These are phyloP conservation scores for Amazona vittata DNA, from an alignment of 2,113 vertebrate genomes.

Conservation along the genomic window DNA sequence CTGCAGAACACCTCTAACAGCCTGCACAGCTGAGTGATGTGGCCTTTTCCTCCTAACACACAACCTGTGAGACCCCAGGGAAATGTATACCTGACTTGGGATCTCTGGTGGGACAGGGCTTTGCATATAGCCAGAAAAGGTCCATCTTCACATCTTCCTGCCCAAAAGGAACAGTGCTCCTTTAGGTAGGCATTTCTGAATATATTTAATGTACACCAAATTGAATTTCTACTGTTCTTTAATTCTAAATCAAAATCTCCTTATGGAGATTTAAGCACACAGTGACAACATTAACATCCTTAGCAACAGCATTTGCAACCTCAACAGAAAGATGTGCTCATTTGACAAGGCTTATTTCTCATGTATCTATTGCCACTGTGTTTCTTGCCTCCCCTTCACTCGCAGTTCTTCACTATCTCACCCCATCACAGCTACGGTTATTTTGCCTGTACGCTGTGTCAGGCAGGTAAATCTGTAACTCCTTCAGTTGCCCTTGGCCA, in stretches of 20 bases:
- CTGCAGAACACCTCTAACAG: not conserved
- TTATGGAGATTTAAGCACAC: not conserved
- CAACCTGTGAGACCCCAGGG: not conserved
- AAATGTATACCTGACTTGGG: not conserved
- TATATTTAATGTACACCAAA: not conserved
- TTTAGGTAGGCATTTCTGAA: not conserved
- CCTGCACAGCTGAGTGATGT: not conserved
- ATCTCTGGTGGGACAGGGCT: not conserved
- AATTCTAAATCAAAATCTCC: not conserved
- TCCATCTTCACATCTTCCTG: not conserved
- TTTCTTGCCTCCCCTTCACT: not conserved
- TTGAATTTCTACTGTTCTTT: not conserved
- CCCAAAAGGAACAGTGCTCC: not conserved
- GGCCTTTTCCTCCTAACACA: not conserved
- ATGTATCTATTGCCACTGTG: not conserved
- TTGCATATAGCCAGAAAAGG: not conserved
- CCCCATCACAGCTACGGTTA: not conserved
- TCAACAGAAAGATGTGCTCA: not conserved
- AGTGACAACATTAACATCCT: not conserved
- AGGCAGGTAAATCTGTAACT: not conserved
- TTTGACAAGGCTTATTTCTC: not conserved
- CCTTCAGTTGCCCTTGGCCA: not conserved
- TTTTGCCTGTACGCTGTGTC: not conserved
- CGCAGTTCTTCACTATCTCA: not conserved
- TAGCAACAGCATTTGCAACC: not conserved